These are phyloP conservation scores for Acrobasis consociella DNA, from an alignment of 2,888 invertebrate species.

Conservation along the genomic window DNA sequence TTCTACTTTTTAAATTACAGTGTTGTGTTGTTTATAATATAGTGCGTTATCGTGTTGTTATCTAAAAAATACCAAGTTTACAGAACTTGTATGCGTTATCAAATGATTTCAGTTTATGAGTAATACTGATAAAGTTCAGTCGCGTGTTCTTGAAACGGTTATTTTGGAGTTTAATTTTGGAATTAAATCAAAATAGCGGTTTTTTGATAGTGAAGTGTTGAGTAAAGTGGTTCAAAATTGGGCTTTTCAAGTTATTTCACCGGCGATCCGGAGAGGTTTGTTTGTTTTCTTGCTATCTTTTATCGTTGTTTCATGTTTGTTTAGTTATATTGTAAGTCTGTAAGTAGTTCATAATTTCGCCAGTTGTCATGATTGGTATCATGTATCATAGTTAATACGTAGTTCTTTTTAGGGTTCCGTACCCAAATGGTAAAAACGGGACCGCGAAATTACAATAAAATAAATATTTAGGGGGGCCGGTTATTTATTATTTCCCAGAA, in stretches of 20 bases:
- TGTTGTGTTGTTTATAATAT: conserved; percentile 10
- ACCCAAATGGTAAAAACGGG: too few species aligned
- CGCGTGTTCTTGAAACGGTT: conserved; percentile 25
- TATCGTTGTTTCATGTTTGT: not conserved
- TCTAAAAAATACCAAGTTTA: conserved; percentile 24
- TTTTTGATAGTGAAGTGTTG: conserved; percentile 4
- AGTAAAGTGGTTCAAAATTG: conserved; percentile 11
- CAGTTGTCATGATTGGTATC: not conserved
- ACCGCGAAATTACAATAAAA: too few species aligned
- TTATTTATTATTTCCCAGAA: too few species aligned
- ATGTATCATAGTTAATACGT: not conserved
- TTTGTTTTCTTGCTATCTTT: not conserved
- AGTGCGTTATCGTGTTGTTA: not conserved
- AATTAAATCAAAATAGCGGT: conserved; percentile 7
- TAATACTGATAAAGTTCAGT: conserved; percentile 25
- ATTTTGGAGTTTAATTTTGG: conserved; percentile 21
- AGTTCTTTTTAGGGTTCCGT: not conserved
- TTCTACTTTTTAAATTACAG: not conserved
- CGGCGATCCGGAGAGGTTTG: conserved; percentile 12
- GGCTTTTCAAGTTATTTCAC: not conserved
- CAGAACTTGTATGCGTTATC: conserved; percentile 23
- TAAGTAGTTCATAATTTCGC: too few species aligned
- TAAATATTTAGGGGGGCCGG: too few species aligned
- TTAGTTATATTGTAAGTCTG: too few species aligned
- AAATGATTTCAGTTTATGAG: conserved; percentile 29